Evolutionary conservation across 2,113 vertebrate species (phyloP), one percentile per base, ranked within the genome.

Genomic region (Hoplias malabaricus): DNA sequence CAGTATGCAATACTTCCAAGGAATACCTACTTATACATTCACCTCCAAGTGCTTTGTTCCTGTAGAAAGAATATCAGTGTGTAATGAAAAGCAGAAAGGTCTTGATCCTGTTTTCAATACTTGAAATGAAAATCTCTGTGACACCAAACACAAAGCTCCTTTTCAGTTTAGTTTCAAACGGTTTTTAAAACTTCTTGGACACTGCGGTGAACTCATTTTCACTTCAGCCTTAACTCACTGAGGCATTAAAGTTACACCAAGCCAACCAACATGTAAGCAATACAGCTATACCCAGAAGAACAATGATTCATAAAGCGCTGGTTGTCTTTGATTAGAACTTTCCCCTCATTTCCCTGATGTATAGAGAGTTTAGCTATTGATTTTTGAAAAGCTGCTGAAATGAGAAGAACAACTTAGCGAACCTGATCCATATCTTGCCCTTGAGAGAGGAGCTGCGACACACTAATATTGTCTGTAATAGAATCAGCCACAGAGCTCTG

Each of bases 381-480:
- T 73, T 74, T 23, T 14, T n/a, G n/a, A n/a, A 31, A 42, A 63
- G 36, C 29, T 14, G 21, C 31, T 53, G 13, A 27, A 75, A 75
- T 75, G 43, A 14, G 61, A 59, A 34, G 11, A 33, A 19, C 36
- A 68, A 43, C 57, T 43, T 23, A 9, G 7, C 61, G 14, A 68
- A 12, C 25, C 63, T 56, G 74, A 76, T 76, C 74, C 25, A 67
- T 63, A 76, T 57, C 63, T 7, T 56, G 14, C 19, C 8, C 57
- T 73, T 46, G 40, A 73, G 54, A n/a, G 19, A 50, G n/a, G 1
- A 63, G 19, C 34, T 21, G 2, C 36, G 59, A 36, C 48, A 23
- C 10, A 10, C 59, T n/a, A 63, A 63, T 63, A 36, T 63, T 63
- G 7, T 63, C 59, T 11, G 9, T 33, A 73, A 57, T 73, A 25